These are phyloP conservation scores for Psilopsiagon aurifrons DNA, from an alignment of 2,113 vertebrate genomes.

Conservation along the genomic window DNA sequence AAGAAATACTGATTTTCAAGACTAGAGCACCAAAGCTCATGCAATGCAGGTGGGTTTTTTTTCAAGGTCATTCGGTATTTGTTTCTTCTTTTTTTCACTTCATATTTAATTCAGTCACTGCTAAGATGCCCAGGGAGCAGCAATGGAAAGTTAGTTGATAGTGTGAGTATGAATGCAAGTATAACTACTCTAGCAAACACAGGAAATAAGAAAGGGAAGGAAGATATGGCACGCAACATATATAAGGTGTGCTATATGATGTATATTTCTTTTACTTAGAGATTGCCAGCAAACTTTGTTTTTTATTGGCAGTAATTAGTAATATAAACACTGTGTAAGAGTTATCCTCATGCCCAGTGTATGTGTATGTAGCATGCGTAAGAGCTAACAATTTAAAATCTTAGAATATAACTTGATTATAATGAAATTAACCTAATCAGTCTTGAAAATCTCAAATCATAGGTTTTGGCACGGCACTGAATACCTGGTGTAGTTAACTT, in stretches of 20 bases:
- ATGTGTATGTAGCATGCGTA: background rate
- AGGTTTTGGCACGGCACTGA: background rate
- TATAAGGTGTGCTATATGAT: background rate
- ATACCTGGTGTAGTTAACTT: background rate
- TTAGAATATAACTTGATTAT: background rate
- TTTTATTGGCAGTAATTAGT: background rate
- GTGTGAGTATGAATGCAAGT: conserved; percentile 8
- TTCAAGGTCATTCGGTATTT: conserved; percentile 74
- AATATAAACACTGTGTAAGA: background rate
- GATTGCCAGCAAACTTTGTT: background rate
- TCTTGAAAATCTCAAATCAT: background rate
- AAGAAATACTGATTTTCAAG: conserved; percentile 55
- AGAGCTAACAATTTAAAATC: background rate
- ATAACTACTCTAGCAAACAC: conserved; percentile 6
- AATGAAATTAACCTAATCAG: background rate
- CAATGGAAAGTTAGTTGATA: conserved; percentile 60
- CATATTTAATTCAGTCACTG: conserved; percentile 63
- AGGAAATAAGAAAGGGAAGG: background rate
- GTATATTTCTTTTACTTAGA: background rate
- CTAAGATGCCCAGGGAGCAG: conserved; percentile 14
- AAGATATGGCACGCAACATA: background rate
- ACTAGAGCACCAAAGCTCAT: conserved; percentile 71
- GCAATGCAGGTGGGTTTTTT: conserved; percentile 71
- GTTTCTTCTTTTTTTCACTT: conserved; percentile 34
- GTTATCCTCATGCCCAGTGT: background rate